These are phyloP conservation scores for Felis chaus DNA, from an alignment of 2,113 vertebrate genomes.

Conservation along the genomic window DNA sequence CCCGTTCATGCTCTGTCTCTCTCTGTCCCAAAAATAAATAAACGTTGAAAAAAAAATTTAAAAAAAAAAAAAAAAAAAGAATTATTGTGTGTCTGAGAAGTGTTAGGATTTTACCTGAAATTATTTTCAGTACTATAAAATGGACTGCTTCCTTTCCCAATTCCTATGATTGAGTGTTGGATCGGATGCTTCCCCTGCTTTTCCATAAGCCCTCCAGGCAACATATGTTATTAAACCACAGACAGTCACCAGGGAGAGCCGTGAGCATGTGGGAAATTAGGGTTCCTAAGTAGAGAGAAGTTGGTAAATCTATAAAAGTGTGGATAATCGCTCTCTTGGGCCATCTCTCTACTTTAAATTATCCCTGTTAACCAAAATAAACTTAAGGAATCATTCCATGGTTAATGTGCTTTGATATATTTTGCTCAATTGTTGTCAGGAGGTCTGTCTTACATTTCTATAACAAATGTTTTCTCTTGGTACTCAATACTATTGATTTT, in stretches of 20 bases:
- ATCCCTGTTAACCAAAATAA: constrained; percentile 61
- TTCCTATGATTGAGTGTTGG: not conserved
- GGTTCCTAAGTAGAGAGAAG: constrained; percentile 71
- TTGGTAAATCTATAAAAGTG: constrained; percentile 74
- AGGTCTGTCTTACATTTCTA: constrained; percentile 45
- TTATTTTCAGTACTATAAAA: constrained; percentile 9
- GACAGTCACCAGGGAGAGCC: constrained; percentile 56
- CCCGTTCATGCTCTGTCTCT: no score
- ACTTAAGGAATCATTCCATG: not conserved
- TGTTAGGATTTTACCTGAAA: not conserved
- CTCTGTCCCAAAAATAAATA: no score
- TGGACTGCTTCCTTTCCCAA: not conserved
- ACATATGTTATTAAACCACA: constrained; percentile 77
- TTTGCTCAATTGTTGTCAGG: constrained; percentile 61
- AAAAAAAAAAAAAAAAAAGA: no score
- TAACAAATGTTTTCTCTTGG: constrained; percentile 64
- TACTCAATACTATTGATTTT: constrained; percentile 62
- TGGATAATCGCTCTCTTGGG: constrained; percentile 68
- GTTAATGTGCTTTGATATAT: constrained; percentile 51
- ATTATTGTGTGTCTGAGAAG: not conserved
- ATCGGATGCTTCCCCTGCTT: not conserved
- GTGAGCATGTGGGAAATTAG: constrained; percentile 74
- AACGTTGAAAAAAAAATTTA: no score
- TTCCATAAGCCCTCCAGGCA: constrained; percentile 50
- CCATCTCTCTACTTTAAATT: constrained; percentile 30